Base-by-base conservation (phyloP, 2,797 vertebrate species). In the Crenuchus spilurus region DNA sequence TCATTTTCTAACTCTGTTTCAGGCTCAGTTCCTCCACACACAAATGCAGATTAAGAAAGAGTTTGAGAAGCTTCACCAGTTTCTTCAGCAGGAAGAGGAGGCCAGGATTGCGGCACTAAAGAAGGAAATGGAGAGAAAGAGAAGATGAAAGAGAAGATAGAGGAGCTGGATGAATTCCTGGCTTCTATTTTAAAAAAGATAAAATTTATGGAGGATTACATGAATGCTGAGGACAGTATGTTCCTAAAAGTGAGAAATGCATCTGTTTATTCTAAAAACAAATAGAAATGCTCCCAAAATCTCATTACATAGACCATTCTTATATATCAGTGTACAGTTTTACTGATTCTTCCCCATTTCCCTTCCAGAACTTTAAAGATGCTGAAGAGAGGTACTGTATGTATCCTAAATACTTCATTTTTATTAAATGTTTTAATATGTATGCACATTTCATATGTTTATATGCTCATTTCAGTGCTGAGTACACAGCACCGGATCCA, bases 11-110 rank as follows among this genome's bases (percentile, higher is more conserved):
- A 51, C 3, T 46, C 24, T 52, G 3, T 13, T 9, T 4, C 26
- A 54, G 51, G 28, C 51, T 30, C 54, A 57, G 54, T 18, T 57
- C 30, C 68, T 46, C 61, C 31, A 82, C 5, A 68, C 76, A 48
- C 75, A 84, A 63, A 79, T 70, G 31, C 71, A 61, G 8, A 62
- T 85, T 33, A 83, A 62, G 39, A 75, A 54, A 22, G 88, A 89
- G 48, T 91, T 92, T 83, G 79, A 90, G 70, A 88, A 87, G 67
- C 79, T 94, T 70, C 87, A 87, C 65, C 78, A 18, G 48, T 54
- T 71, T 13, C 58, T 88, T 80, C 68, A 79, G 85, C 11, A 86
- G 76, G 41, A 85, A 75, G 61, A 58, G 51, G 72, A 87, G 54
- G 42, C 87, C 71, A 86, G 69, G 62, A 82, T 57, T 6, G 2